Percentiles rank a stretch among this genome's conserved stretches.
phyloP scores from a whole-genome alignment of 37 sponge, comb jelly and placozoan species.

The Tethya wilhelma region DNA sequence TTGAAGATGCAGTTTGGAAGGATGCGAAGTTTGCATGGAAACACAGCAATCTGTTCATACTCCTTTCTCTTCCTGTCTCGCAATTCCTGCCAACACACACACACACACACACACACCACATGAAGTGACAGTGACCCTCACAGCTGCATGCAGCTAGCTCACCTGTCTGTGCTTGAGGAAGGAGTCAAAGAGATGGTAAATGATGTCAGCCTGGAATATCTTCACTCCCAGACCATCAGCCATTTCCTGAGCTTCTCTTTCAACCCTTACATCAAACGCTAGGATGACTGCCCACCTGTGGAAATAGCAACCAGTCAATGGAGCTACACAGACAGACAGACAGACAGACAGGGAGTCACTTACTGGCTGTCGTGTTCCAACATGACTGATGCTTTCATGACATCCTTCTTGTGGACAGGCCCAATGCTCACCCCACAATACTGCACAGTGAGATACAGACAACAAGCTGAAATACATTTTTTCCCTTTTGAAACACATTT shows the following conservation, averaged over 20 bases:
- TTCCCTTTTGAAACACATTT: neutral
- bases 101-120: neutral
- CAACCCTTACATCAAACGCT: constrained; percentile 97
- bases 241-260: constrained; percentile 94
- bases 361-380: constrained; percentile 94
- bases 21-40: constrained; percentile 92
- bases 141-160: neutral
- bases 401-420: constrained; percentile 99
- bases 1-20: constrained; percentile 97
- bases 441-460: constrained; percentile 17
- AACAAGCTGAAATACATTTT: too few relatives aligned
- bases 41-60: constrained; percentile 87
- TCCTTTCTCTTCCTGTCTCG: constrained; percentile 76
- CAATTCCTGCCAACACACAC: constrained; percentile 52
- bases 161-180: constrained; percentile 94
- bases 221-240: constrained; percentile 91
- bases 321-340: neutral
- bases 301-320: neutral
- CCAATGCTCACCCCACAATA: constrained; percentile 92
- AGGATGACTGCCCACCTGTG: constrained; percentile 95
- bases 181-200: constrained; percentile 97
- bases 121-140: neutral
- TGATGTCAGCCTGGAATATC: constrained; percentile 98
- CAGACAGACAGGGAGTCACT: neutral
- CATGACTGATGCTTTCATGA: constrained; percentile 96